A percentile compares a stretch with the other conserved stretches of the same genome.
Evolutionary conservation across 1,140 invertebrate genomes (phyloP).

Genomic region (Apis florea): DNA sequence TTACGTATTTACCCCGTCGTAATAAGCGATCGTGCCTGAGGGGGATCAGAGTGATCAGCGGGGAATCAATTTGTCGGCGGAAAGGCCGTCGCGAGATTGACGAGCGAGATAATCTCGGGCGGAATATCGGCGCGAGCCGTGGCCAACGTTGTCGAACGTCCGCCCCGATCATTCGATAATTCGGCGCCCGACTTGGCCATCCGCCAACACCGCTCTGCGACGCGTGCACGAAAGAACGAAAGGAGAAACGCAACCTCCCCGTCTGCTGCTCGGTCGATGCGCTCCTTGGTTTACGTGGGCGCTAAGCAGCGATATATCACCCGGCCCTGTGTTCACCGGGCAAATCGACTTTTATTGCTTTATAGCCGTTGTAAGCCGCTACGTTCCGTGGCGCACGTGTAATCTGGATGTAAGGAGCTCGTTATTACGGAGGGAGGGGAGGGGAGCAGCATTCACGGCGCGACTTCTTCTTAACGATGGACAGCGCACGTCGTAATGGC

Average conservation of each 20-base stretch:
- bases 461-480: conserved; percentile 26
- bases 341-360: conserved; percentile 66
- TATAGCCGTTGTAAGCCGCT: conserved; percentile 55
- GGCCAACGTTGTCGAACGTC: background rate
- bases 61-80: conserved; percentile 48
- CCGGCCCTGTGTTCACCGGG: conserved; percentile 37
- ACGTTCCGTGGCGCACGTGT: conserved; percentile 37
- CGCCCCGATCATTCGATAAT: conserved; percentile 39
- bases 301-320: conserved; percentile 61
- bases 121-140: background rate
- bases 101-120: conserved; percentile 36
- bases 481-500: conserved; percentile 27
- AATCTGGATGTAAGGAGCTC: conserved; percentile 61
- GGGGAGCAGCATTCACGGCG: conserved; percentile 33
- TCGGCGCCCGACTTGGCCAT: background rate
- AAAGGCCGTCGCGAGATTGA: conserved; percentile 39
- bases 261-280: background rate
- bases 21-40: conserved; percentile 44
- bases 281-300: conserved; percentile 49
- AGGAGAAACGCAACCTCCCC: conserved; percentile 13
- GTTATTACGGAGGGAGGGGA: conserved; percentile 44
- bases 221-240: no score
- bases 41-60: conserved; percentile 41
- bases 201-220: background rate
- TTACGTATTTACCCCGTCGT: conserved; percentile 27